Percentiles rank a stretch among this genome's conserved stretches.
Conservation (phyloP, 2,888 invertebrate genomes). For the Drosophila fungiperda region DNA sequence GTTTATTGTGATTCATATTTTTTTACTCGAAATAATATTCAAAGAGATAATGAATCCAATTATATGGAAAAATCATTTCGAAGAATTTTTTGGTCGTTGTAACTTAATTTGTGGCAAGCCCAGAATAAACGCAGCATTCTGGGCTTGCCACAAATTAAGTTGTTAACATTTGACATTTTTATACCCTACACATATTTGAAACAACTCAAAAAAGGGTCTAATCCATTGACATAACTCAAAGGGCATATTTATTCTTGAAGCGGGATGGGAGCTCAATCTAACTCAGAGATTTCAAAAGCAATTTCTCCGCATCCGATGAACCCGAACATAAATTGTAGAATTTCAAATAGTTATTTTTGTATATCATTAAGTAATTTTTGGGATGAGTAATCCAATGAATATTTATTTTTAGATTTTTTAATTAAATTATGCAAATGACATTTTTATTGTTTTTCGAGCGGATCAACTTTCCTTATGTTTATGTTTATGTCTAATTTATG, state of each 20-base stretch:
- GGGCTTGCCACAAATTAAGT: conserved; percentile 36
- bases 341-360: not conserved
- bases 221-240: not conserved
- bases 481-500: no score
- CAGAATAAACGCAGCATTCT: not conserved
- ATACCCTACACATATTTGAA: conserved; percentile 3
- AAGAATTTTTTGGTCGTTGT: conserved; percentile 49
- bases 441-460: not conserved
- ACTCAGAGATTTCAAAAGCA: not conserved
- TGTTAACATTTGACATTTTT: conserved; percentile 14
- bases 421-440: not conserved
- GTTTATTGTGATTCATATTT: not conserved
- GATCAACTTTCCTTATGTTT: not conserved
- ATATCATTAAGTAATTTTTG: not conserved
- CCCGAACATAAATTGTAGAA: not conserved
- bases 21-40: conserved; percentile 26
- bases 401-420: not conserved
- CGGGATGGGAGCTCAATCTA: no score
- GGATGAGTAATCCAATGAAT: no score
- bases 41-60: conserved; percentile 65
- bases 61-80: conserved; percentile 73
- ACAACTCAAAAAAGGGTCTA: not conserved
- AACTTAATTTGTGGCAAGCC: no score
- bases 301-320: not conserved
- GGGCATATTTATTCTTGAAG: not conserved